Evolutionary conservation across 2,797 vertebrate species (phyloP).

Genomic region (Peromyscus eremicus): DNA sequence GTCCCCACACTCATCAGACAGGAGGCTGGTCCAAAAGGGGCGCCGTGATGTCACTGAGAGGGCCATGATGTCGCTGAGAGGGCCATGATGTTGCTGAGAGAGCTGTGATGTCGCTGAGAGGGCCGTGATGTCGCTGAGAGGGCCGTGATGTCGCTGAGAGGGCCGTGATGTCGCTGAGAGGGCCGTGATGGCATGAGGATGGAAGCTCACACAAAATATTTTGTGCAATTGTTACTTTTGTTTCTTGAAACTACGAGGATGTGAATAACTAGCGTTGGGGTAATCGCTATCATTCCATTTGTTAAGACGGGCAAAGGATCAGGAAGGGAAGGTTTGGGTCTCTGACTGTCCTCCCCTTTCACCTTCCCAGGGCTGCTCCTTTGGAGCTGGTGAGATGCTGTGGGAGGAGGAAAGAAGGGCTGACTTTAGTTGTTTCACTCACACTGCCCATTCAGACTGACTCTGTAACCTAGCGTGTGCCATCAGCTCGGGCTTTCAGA

Average conservation of each 20-base stretch:
- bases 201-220: not conserved
- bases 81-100: not conserved
- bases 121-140: not conserved
- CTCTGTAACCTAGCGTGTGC: no score
- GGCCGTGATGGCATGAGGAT: accelerated
- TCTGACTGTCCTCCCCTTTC: not conserved
- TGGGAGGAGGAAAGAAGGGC: not conserved
- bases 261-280: not conserved
- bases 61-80: not conserved
- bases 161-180: not conserved
- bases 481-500: not conserved
- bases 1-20: not conserved
- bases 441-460: not conserved
- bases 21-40: not conserved
- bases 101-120: accelerated
- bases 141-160: not conserved
- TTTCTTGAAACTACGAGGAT: not conserved
- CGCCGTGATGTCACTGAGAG: accelerated
- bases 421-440: not conserved
- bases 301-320: not conserved
- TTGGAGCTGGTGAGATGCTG: not conserved
- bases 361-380: not conserved
- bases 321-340: not conserved
- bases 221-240: not conserved
- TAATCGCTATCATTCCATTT: not conserved